phyloP scores from a whole-genome alignment of 2,888 invertebrate species.

The Phaonia tiefii region DNA sequence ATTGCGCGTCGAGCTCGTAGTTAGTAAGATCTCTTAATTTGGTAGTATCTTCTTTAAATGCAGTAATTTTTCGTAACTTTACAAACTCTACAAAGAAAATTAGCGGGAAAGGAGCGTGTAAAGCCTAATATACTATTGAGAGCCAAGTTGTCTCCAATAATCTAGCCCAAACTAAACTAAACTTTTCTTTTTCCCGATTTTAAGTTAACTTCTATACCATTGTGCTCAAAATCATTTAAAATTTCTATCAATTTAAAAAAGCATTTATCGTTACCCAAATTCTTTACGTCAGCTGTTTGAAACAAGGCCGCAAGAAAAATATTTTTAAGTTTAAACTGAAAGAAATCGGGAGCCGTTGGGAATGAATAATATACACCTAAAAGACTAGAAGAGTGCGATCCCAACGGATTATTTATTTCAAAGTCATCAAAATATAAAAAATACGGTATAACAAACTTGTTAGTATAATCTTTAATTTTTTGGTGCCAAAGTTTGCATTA shows the following conservation, averaged over 20 bases:
- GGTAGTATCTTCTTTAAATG: slow-evolving; percentile 7
- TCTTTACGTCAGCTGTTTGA: slow-evolving; percentile 15
- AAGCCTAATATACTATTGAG: slow-evolving; percentile 8
- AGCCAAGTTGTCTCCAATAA: no score
- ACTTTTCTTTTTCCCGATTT: neutral
- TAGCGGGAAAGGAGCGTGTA: slow-evolving; percentile 20
- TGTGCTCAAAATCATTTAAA: slow-evolving; percentile 27
- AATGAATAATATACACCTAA: no score
- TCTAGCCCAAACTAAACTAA: slow-evolving; percentile 26
- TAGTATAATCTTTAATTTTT: slow-evolving; percentile 23
- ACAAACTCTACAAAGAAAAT: slow-evolving; percentile 15
- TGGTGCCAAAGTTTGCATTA: slow-evolving; percentile 41
- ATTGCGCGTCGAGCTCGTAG: slow-evolving; percentile 22
- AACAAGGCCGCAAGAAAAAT: slow-evolving; percentile 41
- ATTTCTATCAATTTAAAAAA: slow-evolving; percentile 34
- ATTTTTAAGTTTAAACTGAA: slow-evolving; percentile 28
- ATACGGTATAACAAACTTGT: slow-evolving; percentile 35
- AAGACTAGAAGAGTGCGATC: no score
- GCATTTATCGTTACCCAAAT: slow-evolving; percentile 24
- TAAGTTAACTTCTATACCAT: slow-evolving; percentile 5
- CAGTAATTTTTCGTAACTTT: slow-evolving; percentile 2
- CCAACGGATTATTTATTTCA: no score
- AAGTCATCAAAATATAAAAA: slow-evolving; percentile 40
- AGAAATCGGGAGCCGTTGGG: slow-evolving; percentile 31
- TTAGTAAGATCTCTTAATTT: slow-evolving; percentile 8